These are phyloP conservation scores for Hemistola chrysoprasaria DNA, from an alignment of 2,888 invertebrate genomes.

Conservation along the genomic window DNA sequence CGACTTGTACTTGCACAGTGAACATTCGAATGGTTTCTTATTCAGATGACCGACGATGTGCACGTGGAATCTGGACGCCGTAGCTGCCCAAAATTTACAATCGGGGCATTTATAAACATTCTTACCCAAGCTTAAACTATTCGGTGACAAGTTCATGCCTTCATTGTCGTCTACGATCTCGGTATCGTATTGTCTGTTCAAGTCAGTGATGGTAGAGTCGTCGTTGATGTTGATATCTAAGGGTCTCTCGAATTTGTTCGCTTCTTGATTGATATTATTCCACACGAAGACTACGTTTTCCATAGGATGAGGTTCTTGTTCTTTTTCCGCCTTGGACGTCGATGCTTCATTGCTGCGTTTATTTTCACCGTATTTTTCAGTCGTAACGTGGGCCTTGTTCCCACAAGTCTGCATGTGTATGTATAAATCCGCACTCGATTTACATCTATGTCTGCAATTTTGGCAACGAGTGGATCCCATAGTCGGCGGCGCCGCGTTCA, in stretches of 20 bases:
- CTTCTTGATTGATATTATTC: conserved; percentile 84
- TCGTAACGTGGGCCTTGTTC: conserved; percentile 64
- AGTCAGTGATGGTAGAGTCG: conserved; percentile 67
- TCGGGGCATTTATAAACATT: conserved; percentile 96
- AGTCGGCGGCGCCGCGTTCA: conserved; percentile 68
- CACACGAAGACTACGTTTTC: conserved; percentile 92
- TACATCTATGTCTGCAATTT: conserved; percentile 92
- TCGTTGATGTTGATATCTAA: conserved; percentile 72
- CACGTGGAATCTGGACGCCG: conserved; percentile 95
- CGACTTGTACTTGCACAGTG: conserved; percentile 95
- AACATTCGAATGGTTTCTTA: conserved; percentile 97
- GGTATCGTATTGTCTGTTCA: conserved; percentile 56
- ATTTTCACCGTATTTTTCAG: conserved; percentile 50
- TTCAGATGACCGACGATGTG: conserved; percentile 96
- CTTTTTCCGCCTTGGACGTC: conserved; percentile 54
- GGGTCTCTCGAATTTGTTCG: conserved; percentile 64
- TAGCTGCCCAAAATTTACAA: conserved; percentile 95
- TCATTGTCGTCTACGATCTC: conserved; percentile 74
- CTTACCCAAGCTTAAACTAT: conserved; percentile 77
- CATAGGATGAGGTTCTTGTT: conserved; percentile 86
- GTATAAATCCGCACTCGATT: conserved; percentile 90
- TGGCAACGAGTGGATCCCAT: conserved; percentile 91
- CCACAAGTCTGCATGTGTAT: conserved; percentile 88
- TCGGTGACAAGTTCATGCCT: conserved; percentile 83
- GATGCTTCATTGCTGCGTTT: conserved; percentile 57